Conservation (phyloP, 2,113 vertebrate genomes). For the Seriola aureovittata region DNA sequence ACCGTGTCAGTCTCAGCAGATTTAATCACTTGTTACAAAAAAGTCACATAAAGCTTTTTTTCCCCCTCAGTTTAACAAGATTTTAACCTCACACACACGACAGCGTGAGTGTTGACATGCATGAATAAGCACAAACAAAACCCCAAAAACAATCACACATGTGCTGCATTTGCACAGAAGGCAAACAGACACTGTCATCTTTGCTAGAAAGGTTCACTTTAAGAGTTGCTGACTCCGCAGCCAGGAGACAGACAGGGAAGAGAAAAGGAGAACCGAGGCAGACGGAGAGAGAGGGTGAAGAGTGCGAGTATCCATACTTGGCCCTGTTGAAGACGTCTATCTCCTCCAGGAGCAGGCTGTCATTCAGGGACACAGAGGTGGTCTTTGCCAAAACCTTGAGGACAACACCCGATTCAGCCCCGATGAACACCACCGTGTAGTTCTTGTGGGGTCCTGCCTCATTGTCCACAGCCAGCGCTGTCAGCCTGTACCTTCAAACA, state of each 20-base stretch:
- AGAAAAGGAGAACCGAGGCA: conserved; percentile 27
- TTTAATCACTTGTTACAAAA: conserved; percentile 64
- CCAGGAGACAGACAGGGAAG: conserved; percentile 30
- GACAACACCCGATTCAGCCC: conserved; percentile 94
- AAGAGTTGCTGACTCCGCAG: conserved; percentile 51
- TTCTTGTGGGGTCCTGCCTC: conserved; percentile 94
- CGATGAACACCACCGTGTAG: conserved; percentile 96
- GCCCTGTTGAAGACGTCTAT: conserved; percentile 96
- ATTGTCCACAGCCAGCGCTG: conserved; percentile 92
- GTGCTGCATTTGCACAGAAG: conserved; percentile 7
- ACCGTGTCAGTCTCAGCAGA: conserved; percentile 62
- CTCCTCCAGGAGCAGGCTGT: conserved; percentile 96
- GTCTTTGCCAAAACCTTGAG: conserved; percentile 98
- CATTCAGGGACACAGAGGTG: conserved; percentile 88
- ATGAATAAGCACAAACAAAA: conserved; percentile 11
- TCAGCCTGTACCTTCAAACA: conserved; percentile 91
- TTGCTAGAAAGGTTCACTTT: conserved; percentile 32
- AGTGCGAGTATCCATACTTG: conserved; percentile 86
- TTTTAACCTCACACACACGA: conserved; percentile 55
- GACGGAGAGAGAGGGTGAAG: conserved; percentile 2
- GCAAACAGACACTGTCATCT: conserved; percentile 31
- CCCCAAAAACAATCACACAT: not conserved
- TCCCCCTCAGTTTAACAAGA: conserved; percentile 42
- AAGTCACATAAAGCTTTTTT: conserved; percentile 44
- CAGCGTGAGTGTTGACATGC: not conserved